These are phyloP conservation scores for Diabrotica balteata DNA, from an alignment of 2,888 invertebrate genomes.

Conservation along the genomic window DNA sequence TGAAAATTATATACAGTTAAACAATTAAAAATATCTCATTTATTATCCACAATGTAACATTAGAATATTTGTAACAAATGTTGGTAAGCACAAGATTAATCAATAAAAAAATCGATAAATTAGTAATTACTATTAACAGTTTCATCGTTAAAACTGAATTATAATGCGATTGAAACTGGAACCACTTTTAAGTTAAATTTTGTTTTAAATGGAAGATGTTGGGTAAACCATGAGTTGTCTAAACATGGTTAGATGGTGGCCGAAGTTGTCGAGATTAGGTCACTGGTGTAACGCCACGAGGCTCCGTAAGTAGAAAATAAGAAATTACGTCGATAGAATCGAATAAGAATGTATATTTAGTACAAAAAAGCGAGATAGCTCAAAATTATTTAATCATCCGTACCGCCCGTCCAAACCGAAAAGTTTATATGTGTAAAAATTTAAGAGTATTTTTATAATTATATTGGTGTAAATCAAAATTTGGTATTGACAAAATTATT, in stretches of 20 bases:
- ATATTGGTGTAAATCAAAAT: constrained; percentile 65
- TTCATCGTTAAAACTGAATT: no score
- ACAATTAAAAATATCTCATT: no score
- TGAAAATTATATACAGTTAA: no score
- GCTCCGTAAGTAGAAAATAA: constrained; percentile 59
- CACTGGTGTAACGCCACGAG: constrained; percentile 60
- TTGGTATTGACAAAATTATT: constrained; percentile 62
- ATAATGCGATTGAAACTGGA: no score
- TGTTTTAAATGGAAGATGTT: constrained; percentile 13
- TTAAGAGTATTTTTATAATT: constrained; percentile 64
- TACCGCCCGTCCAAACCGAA: constrained; percentile 48
- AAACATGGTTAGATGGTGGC: constrained; percentile 52
- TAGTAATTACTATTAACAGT: no score
- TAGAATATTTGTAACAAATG: no score
- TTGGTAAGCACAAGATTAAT: no score
- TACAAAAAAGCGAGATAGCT: constrained; percentile 62
- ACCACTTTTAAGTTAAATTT: background rate
- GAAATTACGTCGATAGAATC: constrained; percentile 62
- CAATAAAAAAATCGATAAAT: no score
- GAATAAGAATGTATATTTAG: constrained; percentile 63
- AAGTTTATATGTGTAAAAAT: constrained; percentile 63
- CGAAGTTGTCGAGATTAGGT: constrained; percentile 57
- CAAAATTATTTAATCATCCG: constrained; percentile 59
- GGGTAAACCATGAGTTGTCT: constrained; percentile 47
- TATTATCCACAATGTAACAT: no score